Base-by-base conservation (phyloP, 2,113 vertebrate genomes). In the Triplophysa siluroides region DNA sequence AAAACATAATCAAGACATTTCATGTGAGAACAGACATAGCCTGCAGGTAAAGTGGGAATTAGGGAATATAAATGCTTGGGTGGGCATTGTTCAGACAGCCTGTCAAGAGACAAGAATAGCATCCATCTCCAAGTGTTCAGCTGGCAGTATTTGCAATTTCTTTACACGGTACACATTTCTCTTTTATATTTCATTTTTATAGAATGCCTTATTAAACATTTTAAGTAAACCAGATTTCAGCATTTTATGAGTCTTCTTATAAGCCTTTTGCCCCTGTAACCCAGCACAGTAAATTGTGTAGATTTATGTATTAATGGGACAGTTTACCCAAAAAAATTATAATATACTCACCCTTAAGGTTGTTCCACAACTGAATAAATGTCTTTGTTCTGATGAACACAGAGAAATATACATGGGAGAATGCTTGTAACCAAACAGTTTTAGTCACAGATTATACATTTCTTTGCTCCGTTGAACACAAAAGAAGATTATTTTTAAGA, bases 21-120 rank as follows among this genome's bases (percentile, higher is more conserved):
- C 71, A 64, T 50, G 43, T 13, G 23, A 12, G 33, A 62, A 60
- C 61, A 76, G 61, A 76, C 61, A 33, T 26, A 16, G 73, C 61
- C 60, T 12, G 60, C 14, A 74, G 60, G 14, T 66, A 66, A 43
- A 43, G 70, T 24, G 52, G 58, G 62, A 80, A 74, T 43, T 80
- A 66, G 71, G 71, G 26, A 45, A 73, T 73, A 43, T 74, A n/a
- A 72, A 74, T 56, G 61, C 78, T 80, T 56, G 69, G 52, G 45
- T 80, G 47, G 21, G 54, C 47, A 80, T 74, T 63, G 70, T 73
- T 74, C 60, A 80, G 78, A 45, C 78, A 43, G 70, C 26, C 16
- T 29, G 24, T 50, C 73, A 29, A n/a, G 73, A 50, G 73, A 76
- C 41, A 41, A 56, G 63, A 80, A 73, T 74, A 65, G 58, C 78